Percentiles rank a stretch among this genome's conserved stretches.
phyloP scores from a whole-genome alignment of 2,888 invertebrate genomes.

The Acanthacorydalis orientalis region DNA sequence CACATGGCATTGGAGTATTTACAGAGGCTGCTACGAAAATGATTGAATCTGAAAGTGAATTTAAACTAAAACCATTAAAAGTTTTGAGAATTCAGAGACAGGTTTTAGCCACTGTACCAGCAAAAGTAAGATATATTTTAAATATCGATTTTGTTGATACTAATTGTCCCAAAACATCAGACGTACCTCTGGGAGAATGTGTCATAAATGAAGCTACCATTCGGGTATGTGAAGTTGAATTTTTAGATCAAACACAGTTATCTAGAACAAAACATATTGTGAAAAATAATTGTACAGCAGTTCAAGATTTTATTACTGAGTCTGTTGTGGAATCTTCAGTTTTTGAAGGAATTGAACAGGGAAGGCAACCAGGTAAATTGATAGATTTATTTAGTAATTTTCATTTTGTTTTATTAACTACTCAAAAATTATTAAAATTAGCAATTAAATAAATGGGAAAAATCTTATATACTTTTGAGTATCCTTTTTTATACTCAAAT shows the following conservation, averaged over 20 bases:
- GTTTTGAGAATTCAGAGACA: conserved; percentile 36
- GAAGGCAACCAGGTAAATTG: no score
- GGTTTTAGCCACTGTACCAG: conserved; percentile 34
- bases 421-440: no score
- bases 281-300: conserved; percentile 46
- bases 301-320: conserved; percentile 31
- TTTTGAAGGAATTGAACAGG: conserved; percentile 6
- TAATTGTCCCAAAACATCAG: conserved; percentile 23
- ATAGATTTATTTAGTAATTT: no score
- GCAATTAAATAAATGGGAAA: no score
- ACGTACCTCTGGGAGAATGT: conserved; percentile 19
- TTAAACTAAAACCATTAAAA: conserved; percentile 26
- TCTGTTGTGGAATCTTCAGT: conserved; percentile 20
- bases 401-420: no score
- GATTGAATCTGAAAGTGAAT: conserved; percentile 20
- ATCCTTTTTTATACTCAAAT: no score
- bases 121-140: conserved; percentile 40
- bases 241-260: conserved; percentile 49
- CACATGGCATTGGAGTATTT: conserved; percentile 31
- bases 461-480: no score
- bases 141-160: conserved; percentile 32
- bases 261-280: conserved; percentile 41
- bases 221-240: conserved; percentile 38
- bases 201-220: conserved; percentile 13
- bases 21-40: conserved; percentile 28